phyloP scores from a whole-genome alignment of 2,113 vertebrate species.

The Eptesicus fuscus region DNA sequence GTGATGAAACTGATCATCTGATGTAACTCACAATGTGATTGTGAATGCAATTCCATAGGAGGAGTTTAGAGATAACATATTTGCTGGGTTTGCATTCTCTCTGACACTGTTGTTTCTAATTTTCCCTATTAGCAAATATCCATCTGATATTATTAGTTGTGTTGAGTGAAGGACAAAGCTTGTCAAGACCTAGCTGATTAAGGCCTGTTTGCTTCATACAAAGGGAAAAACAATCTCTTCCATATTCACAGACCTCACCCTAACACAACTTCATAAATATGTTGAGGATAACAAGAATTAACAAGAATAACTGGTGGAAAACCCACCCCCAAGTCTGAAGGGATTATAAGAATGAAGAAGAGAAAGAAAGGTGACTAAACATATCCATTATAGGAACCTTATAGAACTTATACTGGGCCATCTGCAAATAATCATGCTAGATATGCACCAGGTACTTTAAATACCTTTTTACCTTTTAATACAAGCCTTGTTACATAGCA shows the following conservation, averaged over 20 bases:
- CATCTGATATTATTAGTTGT: background rate
- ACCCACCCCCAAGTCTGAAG: background rate
- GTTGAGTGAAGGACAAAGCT: background rate
- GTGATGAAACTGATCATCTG: slow-evolving; percentile 7
- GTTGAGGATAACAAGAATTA: background rate
- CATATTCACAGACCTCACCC: background rate
- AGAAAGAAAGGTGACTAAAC: background rate
- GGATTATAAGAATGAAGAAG: background rate
- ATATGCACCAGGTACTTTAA: slow-evolving; percentile 18
- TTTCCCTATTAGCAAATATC: background rate
- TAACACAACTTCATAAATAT: background rate
- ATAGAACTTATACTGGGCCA: background rate
- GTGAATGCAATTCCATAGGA: background rate
- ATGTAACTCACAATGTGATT: background rate
- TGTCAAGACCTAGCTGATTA: background rate
- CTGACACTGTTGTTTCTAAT: background rate
- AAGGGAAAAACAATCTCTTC: background rate
- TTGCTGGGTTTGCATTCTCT: background rate
- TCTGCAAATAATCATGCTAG: background rate
- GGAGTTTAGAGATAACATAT: background rate
- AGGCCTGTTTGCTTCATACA: background rate
- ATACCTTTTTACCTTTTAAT: slow-evolving; percentile 3
- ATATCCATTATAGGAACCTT: background rate
- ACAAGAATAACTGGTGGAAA: background rate
- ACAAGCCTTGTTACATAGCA: background rate